Evolutionary conservation across 2,113 vertebrate genomes (phyloP).

Genomic region (Grammomys dolichurus): DNA sequence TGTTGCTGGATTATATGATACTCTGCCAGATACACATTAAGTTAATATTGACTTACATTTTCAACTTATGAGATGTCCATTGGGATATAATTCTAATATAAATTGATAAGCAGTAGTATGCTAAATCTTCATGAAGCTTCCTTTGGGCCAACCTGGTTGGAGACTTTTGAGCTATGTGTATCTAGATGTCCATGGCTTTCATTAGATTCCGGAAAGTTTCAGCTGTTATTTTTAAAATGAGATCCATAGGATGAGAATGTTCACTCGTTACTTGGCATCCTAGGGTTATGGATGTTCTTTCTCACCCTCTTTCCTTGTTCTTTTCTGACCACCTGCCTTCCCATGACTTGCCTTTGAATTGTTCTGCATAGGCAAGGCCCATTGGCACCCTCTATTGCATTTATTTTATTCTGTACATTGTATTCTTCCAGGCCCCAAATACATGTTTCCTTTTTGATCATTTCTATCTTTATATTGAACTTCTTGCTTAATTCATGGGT

Average conservation of each 20-base stretch:
- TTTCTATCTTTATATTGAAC: neutral
- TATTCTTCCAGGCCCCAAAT: neutral
- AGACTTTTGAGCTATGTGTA: neutral
- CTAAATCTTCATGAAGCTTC: neutral
- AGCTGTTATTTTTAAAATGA: neutral
- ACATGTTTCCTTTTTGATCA: neutral
- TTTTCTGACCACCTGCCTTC: neutral
- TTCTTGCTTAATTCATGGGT: neutral
- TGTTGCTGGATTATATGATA: neutral
- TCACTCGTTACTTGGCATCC: neutral
- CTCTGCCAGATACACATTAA: neutral
- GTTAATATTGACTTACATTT: conserved; percentile 6
- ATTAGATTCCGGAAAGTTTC: neutral
- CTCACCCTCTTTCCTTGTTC: neutral
- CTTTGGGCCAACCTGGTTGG: neutral
- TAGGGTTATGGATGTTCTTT: neutral
- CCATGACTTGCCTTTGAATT: neutral
- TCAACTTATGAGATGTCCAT: neutral
- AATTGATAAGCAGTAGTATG: neutral
- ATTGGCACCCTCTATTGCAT: neutral
- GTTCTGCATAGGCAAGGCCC: neutral
- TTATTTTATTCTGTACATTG: neutral
- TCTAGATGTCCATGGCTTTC: neutral
- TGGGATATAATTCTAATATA: neutral
- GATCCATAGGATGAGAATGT: neutral